Base-by-base conservation (phyloP, 2,888 invertebrate genomes). In the Andrena fulva region DNA sequence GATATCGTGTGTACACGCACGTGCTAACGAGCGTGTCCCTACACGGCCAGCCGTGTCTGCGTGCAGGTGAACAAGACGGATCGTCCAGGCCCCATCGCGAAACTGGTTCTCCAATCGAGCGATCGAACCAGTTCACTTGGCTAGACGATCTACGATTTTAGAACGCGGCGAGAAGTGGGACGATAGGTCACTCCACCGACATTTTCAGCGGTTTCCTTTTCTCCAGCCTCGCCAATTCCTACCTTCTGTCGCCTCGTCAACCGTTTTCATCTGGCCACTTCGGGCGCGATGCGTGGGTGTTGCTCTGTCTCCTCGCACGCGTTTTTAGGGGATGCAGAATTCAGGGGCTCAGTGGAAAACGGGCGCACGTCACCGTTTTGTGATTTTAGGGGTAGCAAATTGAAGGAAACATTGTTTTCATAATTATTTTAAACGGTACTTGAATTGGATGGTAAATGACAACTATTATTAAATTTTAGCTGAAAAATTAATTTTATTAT, bases 71-170 rank as follows among this genome's bases (percentile, higher is more conserved):
- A 75, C 83, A 83, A 88, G 85, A 84, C 79, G 77, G 79, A 88
- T 80, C 76, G 77, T 64, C 75, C 56, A 8, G 60, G 62, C 64
- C 72, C 42, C 80, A 72, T 86, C 66, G 82, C 54, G 24, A 74
- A 88, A 89, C 89, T 89, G 89, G 89, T 88, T 89, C 48, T 80
- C 76, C 56, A 76, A 84, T 76, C 85, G 74, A 74, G 72, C 72
- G 82, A 86, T 88, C 86, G 88, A 82, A 89, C 88, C 88, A 88
- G 89, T 88, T 87, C 77, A 74, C 71, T 56, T 59, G 82, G 78
- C 88, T 82, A 85, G 82, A 83, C 81, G 70, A 82, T 63, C 71
- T 20, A 8, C 56, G 80, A 80, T 85, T 77, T 60, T 29, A 75
- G 73, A 78, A 42, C 70, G 64, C 56, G 68, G 33, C 20, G 33